Percentiles rank a stretch among this genome's conserved stretches.
These are phyloP conservation scores for Phataginus tetradactyla DNA, from an alignment of 2,797 vertebrate genomes.

Conservation along the genomic window DNA sequence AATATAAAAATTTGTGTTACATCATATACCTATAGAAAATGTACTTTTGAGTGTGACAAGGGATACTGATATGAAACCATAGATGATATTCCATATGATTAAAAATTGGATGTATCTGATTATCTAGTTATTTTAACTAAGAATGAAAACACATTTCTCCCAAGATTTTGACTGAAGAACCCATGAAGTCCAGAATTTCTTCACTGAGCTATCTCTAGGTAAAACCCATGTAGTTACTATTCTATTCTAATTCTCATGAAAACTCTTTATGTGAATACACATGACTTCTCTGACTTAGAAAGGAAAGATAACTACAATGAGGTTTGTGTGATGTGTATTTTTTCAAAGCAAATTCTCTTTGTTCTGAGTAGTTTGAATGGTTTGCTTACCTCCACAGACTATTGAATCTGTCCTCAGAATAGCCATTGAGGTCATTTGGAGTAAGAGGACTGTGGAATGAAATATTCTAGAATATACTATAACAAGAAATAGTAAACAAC, in stretches of 20 bases:
- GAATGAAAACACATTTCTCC: background rate
- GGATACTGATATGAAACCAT: background rate
- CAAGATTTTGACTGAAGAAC: background rate
- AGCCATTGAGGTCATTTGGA: background rate
- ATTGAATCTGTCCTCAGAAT: background rate
- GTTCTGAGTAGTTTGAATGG: background rate
- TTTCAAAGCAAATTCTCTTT: background rate
- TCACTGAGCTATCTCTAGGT: background rate
- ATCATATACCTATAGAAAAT: background rate
- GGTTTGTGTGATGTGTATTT: background rate
- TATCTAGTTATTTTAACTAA: slow-evolving; percentile 15
- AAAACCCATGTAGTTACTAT: background rate
- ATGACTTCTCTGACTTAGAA: background rate
- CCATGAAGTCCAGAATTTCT: background rate
- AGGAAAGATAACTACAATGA: background rate
- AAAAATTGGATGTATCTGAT: background rate
- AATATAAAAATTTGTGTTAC: background rate
- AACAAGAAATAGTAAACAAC: background rate
- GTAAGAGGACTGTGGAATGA: background rate
- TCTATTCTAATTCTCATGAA: background rate
- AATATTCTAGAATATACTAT: background rate
- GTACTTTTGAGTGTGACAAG: background rate
- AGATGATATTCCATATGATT: background rate
- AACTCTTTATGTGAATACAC: background rate
- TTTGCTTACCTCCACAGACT: background rate